Base-by-base conservation (phyloP, 2,797 vertebrate genomes). In the Megalops cyprinoides region DNA sequence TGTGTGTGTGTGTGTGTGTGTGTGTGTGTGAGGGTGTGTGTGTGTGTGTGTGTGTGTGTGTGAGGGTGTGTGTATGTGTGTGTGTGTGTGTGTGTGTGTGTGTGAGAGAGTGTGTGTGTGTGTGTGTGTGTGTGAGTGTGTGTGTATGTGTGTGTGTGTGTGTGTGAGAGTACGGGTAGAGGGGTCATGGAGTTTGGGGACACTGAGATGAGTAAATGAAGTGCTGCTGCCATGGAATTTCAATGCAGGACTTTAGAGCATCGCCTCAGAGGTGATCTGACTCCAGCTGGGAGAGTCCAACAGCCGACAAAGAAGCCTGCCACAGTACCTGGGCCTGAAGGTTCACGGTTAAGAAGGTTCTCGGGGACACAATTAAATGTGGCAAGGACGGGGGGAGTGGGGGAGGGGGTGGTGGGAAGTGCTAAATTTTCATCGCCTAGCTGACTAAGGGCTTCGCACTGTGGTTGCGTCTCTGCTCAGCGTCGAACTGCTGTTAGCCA, bases 21-120 rank as follows among this genome's bases (percentile, higher is more conserved):
- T 37, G 31, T 60, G 34, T 85, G 3, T 71, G 15, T 28, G 18
- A 23, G 82, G 78, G 82, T 89, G n/a, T n/a, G n/a, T n/a, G n/a
- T n/a, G n/a, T n/a, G n/a, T n/a, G n/a, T n/a, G n/a, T n/a, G n/a
- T n/a, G n/a, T n/a, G n/a, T n/a, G n/a, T 2, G 8, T 9, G 53
- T 23, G 2, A 2, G 53, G 53, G 49, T 53, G n/a, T n/a, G n/a
- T n/a, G n/a, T n/a, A n/a, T n/a, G n/a, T n/a, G n/a, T n/a, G n/a
- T n/a, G n/a, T n/a, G n/a, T n/a, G n/a, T n/a, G n/a, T n/a, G n/a
- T n/a, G n/a, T n/a, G n/a, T n/a, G n/a, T n/a, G 78, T 48, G 28
- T 75, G 55, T 77, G 39, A 65, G 80, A 84, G 76, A 83, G 28
- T 0, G 23, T 44, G 79, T 15, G 34, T 37, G 62, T 82, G 46